Conservation (phyloP, 2,888 invertebrate genomes). For the Amphipoea lucens region DNA sequence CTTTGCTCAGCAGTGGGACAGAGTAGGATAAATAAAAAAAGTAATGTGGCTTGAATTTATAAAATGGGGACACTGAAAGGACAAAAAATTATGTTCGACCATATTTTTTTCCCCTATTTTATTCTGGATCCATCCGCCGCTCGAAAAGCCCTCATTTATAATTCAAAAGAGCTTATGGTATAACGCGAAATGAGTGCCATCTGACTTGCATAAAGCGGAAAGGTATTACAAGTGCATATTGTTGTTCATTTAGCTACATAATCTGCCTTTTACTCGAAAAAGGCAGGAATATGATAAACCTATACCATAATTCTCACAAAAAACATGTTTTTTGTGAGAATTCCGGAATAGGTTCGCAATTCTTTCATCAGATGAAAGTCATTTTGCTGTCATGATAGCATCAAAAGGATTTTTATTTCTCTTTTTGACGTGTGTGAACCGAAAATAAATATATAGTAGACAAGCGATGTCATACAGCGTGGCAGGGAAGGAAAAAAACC, state of each 20-base stretch:
- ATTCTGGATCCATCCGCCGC: not conserved
- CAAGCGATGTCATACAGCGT: not conserved
- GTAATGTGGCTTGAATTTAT: not conserved
- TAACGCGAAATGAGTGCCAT: conserved; percentile 7
- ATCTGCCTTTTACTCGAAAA: conserved; percentile 31
- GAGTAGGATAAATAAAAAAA: not conserved
- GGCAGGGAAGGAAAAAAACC: no score
- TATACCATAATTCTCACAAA: conserved; percentile 2
- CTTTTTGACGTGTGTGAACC: not conserved
- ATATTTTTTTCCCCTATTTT: not conserved
- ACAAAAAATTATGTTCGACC: not conserved
- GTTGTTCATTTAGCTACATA: conserved; percentile 17
- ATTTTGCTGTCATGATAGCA: not conserved
- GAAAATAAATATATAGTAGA: not conserved
- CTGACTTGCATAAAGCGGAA: conserved; percentile 37
- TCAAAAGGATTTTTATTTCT: not conserved
- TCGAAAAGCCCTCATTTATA: conserved; percentile 44
- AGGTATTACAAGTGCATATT: conserved; percentile 27
- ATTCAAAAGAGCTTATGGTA: conserved; percentile 33
- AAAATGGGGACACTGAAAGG: no score
- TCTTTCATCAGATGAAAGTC: not conserved
- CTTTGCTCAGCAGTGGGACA: not conserved
- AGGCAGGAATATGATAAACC: conserved; percentile 1
- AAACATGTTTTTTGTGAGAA: not conserved
- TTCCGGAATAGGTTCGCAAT: no score